Evolutionary conservation across 2,888 invertebrate genomes (phyloP).

Genomic region (Ptycholaimellus sp.): DNA sequence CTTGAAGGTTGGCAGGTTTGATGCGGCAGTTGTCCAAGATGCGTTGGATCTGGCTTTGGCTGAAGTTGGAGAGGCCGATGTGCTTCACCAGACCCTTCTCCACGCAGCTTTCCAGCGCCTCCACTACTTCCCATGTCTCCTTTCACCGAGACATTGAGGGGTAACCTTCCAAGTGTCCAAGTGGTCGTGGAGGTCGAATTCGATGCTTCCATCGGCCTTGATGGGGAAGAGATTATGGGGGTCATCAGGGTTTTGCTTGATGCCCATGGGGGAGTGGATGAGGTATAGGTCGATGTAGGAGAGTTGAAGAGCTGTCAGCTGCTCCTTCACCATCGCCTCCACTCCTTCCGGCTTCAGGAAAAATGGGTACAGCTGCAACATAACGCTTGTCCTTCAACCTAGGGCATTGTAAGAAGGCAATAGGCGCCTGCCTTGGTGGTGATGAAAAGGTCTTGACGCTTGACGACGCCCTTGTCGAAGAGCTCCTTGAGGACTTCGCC

Average conservation of each 20-base stretch:
- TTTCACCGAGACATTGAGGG: no score
- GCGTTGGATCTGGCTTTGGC: slow-evolving; percentile 14
- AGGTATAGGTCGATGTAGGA: no score
- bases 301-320: no score
- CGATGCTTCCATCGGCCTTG: no score
- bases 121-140: no score
- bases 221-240: no score
- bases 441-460: slow-evolving; percentile 46
- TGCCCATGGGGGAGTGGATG: slow-evolving; percentile 15
- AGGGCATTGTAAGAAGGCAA: neutral
- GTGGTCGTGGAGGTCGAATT: no score
- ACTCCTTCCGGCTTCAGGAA: no score
- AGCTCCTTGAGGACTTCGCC: slow-evolving; percentile 40
- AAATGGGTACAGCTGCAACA: neutral
- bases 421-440: slow-evolving; percentile 40
- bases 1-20: slow-evolving; percentile 19
- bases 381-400: neutral
- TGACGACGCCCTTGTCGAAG: slow-evolving; percentile 39
- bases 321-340: no score
- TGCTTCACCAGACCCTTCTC: slow-evolving; percentile 7
- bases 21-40: slow-evolving; percentile 16
- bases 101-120: no score
- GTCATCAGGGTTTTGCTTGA: no score
- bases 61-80: slow-evolving; percentile 19
- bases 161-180: no score